These are phyloP conservation scores for Synaphobranchus kaupii DNA, from an alignment of 2,797 vertebrate species.

Conservation along the genomic window DNA sequence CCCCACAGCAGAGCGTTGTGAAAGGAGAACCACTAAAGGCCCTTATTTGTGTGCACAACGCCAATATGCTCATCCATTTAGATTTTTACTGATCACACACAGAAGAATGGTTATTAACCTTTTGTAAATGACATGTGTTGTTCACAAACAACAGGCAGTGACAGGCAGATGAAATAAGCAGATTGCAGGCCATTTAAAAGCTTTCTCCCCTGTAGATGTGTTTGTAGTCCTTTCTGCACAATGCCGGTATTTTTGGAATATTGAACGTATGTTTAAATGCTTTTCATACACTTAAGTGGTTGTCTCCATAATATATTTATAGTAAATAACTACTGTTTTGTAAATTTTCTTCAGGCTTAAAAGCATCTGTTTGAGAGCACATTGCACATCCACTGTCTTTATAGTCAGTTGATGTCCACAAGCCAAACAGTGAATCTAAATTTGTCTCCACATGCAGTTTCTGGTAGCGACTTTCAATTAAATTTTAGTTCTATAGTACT, in stretches of 20 bases:
- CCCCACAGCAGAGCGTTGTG: background rate
- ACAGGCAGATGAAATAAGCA: background rate
- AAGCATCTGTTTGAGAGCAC: background rate
- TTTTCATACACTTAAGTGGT: background rate
- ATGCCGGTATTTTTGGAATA: background rate
- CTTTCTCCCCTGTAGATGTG: background rate
- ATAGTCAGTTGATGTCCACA: background rate
- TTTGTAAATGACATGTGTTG: background rate
- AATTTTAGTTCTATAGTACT: background rate
- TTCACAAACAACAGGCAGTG: background rate
- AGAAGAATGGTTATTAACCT: background rate
- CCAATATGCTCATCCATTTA: background rate
- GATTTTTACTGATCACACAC: background rate
- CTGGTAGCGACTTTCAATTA: background rate
- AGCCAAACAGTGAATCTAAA: background rate
- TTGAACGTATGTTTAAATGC: background rate
- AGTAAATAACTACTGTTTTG: background rate
- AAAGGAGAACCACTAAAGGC: background rate
- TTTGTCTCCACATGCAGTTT: background rate
- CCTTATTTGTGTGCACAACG: background rate
- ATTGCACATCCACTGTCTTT: background rate
- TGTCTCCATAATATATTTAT: background rate
- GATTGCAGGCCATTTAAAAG: background rate
- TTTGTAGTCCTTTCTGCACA: background rate
- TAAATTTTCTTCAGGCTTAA: background rate